phyloP scores from a whole-genome alignment of 2,113 vertebrate species.

The Athene noctua region DNA sequence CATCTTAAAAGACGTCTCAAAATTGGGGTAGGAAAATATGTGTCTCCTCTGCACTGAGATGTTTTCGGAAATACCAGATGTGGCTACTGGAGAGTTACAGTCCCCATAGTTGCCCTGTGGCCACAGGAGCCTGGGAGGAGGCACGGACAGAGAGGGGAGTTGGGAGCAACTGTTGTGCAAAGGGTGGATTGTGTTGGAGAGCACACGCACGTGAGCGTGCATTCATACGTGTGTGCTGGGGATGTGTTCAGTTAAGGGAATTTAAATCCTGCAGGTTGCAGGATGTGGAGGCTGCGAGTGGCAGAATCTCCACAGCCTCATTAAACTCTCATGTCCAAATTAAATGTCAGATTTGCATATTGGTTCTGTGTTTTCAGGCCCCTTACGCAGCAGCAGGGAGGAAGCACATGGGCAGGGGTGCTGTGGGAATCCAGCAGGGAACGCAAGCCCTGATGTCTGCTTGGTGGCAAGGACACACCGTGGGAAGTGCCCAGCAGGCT shows the following conservation, averaged over 20 bases:
- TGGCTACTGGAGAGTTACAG: background rate
- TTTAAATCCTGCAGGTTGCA: background rate
- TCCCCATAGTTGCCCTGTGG: background rate
- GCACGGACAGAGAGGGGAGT: accelerated
- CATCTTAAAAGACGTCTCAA: background rate
- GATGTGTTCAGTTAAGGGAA: background rate
- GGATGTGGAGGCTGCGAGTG: conserved; percentile 46
- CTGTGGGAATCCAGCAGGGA: background rate
- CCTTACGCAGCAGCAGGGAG: background rate
- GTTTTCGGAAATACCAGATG: background rate
- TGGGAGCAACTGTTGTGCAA: background rate
- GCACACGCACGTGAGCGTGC: background rate
- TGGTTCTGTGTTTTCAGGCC: background rate
- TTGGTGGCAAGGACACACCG: background rate
- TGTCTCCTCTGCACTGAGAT: background rate
- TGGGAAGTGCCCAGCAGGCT: background rate
- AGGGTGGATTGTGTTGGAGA: background rate
- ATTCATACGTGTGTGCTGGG: background rate
- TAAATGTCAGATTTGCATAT: conserved; percentile 70
- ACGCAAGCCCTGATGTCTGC: background rate
- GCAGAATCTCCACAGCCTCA: conserved; percentile 50
- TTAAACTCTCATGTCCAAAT: conserved; percentile 62
- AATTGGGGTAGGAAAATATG: background rate
- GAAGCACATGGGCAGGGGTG: background rate
- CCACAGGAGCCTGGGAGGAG: background rate